phyloP scores from a whole-genome alignment of 2,113 vertebrate species.

The Dicaeum eximium region DNA sequence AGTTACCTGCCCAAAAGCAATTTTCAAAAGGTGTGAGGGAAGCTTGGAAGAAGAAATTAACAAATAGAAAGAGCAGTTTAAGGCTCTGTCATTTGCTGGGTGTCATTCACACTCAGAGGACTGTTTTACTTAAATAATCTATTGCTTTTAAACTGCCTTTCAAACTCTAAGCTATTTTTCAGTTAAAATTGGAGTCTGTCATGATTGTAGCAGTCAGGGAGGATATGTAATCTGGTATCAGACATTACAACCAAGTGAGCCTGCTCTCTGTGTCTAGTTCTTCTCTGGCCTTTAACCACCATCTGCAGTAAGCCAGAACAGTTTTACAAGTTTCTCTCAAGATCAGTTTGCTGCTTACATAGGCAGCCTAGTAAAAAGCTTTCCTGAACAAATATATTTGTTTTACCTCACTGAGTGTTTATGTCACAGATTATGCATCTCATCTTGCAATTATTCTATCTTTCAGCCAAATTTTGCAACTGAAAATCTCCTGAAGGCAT shows the following conservation, averaged over 20 bases:
- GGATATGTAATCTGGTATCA: not conserved
- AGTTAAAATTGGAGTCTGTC: not conserved
- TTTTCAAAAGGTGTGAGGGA: not conserved
- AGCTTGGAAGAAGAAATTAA: not conserved
- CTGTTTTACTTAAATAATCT: slow-evolving; percentile 25
- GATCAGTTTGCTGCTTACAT: not conserved
- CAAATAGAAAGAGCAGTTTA: not conserved
- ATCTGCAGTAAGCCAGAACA: not conserved
- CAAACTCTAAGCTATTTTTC: not conserved
- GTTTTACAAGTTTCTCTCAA: not conserved
- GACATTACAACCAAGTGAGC: not conserved
- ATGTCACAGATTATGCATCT: not conserved
- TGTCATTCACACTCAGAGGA: not conserved
- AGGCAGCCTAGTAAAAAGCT: not conserved
- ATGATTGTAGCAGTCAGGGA: not conserved
- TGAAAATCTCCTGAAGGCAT: not conserved
- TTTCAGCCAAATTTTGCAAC: not conserved
- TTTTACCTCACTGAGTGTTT: not conserved
- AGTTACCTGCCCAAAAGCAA: not conserved
- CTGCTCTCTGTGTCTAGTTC: not conserved
- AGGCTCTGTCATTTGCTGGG: not conserved
- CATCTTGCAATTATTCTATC: not conserved
- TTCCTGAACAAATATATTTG: not conserved
- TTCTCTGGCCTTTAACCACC: not conserved
- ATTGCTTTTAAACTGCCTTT: not conserved